phyloP scores from a whole-genome alignment of 2,113 vertebrate genomes.

The Glaucidium brasilianum region DNA sequence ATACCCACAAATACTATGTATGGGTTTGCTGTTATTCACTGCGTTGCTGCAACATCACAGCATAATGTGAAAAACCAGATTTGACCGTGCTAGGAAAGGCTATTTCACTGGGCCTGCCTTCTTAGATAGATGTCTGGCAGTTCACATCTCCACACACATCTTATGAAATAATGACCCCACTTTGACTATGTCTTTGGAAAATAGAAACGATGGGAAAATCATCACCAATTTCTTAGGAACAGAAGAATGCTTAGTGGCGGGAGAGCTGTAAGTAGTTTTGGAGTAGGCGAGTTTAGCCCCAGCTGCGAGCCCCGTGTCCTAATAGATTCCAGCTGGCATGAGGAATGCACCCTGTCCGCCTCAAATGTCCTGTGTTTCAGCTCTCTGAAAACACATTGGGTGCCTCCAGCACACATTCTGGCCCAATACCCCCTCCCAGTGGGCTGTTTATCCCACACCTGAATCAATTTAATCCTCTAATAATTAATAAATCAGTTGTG shows the following conservation, averaged over 20 bases:
- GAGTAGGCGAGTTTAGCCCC: background rate
- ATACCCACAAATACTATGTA: background rate
- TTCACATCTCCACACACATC: background rate
- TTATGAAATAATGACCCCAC: background rate
- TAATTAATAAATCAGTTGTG: background rate
- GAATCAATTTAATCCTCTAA: background rate
- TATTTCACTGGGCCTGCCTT: background rate
- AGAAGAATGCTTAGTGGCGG: background rate
- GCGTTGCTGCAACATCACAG: background rate
- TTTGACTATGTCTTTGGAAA: background rate
- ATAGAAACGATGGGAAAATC: background rate
- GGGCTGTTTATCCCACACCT: background rate
- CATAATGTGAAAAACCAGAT: background rate
- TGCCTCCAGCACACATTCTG: background rate
- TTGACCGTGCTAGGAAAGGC: background rate
- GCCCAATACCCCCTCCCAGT: conserved; percentile 2
- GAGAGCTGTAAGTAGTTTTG: background rate
- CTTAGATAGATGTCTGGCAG: background rate
- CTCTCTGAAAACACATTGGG: background rate
- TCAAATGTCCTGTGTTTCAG: background rate
- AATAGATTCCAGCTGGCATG: background rate
- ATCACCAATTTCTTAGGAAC: fast-evolving
- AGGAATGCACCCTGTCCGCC: fast-evolving
- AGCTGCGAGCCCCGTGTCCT: background rate
- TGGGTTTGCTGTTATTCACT: background rate